A percentile compares a stretch with the other conserved stretches of the same genome.
phyloP scores from a whole-genome alignment of 1,140 invertebrate species.

The Hypsibius dujardini region DNA sequence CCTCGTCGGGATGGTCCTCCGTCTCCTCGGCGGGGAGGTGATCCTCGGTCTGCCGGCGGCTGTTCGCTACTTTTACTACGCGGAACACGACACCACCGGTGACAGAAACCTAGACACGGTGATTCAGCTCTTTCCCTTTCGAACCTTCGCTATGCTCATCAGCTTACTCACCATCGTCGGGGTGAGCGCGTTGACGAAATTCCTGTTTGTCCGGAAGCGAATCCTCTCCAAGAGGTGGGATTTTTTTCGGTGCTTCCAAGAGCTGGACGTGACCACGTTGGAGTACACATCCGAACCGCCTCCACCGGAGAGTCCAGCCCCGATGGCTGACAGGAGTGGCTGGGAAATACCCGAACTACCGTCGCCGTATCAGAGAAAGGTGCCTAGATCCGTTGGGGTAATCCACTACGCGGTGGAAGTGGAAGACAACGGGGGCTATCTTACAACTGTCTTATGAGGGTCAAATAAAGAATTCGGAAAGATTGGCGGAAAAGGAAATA shows the following conservation, averaged over 20 bases:
- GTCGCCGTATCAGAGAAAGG: not conserved
- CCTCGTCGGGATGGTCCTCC: constrained; percentile 64
- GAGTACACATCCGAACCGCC: too few species aligned
- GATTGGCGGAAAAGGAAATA: too few species aligned
- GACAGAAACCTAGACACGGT: too few species aligned
- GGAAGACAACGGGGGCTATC: too few species aligned
- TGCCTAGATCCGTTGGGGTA: too few species aligned
- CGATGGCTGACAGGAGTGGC: not conserved
- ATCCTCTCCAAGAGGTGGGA: constrained; percentile 30
- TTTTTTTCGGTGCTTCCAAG: constrained; percentile 31
- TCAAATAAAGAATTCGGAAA: too few species aligned
- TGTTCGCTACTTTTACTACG: constrained; percentile 37
- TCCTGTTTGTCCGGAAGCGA: constrained; percentile 32
- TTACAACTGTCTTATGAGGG: too few species aligned
- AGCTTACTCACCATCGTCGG: constrained; percentile 31
- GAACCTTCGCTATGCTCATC: constrained; percentile 36
- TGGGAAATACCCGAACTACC: not conserved
- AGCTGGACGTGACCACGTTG: too few species aligned
- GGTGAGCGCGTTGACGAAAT: constrained; percentile 31
- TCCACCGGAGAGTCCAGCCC: too few species aligned
- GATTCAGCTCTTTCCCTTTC: constrained; percentile 39
- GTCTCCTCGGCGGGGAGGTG: constrained; percentile 68
- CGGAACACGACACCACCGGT: constrained; percentile 26
- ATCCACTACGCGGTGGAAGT: too few species aligned
- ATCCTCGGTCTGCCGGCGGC: constrained; percentile 55